Conservation (phyloP, 1,140 invertebrate genomes). For the Trichogramma pretiosum region DNA sequence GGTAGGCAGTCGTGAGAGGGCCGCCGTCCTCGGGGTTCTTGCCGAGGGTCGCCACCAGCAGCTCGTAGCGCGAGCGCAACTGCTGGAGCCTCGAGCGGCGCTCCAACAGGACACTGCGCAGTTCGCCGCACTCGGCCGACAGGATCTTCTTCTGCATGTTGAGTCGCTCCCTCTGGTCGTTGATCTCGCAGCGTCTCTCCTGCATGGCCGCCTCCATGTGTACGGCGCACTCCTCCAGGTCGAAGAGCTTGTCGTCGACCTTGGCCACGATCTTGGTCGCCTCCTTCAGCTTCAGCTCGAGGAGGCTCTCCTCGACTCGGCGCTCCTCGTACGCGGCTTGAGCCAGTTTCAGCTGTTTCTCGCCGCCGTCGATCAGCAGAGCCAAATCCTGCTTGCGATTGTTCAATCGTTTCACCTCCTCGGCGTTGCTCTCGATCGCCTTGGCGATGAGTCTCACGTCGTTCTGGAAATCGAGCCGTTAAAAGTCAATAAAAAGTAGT, state of each 20-base stretch:
- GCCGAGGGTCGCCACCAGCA: conserved; percentile 25
- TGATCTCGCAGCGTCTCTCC: conserved; percentile 55
- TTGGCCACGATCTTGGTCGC: conserved; percentile 48
- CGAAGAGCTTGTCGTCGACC: conserved; percentile 49
- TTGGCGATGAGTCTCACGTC: conserved; percentile 29
- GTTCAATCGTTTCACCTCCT: conserved; percentile 31
- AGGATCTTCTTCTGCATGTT: conserved; percentile 48
- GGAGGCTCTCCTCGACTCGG: conserved; percentile 56
- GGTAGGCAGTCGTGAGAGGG: conserved; percentile 52
- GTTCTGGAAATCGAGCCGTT: no score
- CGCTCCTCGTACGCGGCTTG: conserved; percentile 42
- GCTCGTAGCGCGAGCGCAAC: conserved; percentile 45
- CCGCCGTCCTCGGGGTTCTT: conserved; percentile 51
- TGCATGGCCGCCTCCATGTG: conserved; percentile 55
- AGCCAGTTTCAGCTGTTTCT: conserved; percentile 45
- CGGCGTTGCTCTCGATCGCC: conserved; percentile 29
- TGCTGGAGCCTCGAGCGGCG: conserved; percentile 52
- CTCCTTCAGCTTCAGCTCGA: conserved; percentile 50
- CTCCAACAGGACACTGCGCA: conserved; percentile 48
- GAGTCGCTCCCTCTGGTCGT: conserved; percentile 51
- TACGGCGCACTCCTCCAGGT: conserved; percentile 50
- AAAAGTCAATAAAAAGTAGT: conserved; percentile 1
- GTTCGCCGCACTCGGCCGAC: conserved; percentile 49
- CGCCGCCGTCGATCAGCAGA: conserved; percentile 45
- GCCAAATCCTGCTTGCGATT: conserved; percentile 42